Percentiles rank a stretch among this genome's conserved stretches.
phyloP scores from a whole-genome alignment of 2,888 invertebrate genomes.

The Agrenia bidenticulata region DNA sequence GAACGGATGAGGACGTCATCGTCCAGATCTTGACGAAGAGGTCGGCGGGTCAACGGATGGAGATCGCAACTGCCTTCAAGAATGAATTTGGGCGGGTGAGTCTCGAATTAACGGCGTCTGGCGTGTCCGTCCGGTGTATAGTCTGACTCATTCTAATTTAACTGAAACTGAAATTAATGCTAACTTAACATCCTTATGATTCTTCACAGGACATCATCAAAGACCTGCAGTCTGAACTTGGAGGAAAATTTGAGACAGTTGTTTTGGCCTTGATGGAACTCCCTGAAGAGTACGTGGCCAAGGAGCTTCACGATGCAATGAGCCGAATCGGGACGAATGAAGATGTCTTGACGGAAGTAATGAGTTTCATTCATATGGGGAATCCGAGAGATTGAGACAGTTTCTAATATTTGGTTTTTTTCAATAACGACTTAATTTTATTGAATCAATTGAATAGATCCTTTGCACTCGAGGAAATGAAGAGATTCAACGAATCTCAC shows the following conservation, averaged over 20 bases:
- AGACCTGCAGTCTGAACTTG: slow-evolving; percentile 71
- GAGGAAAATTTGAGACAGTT: slow-evolving; percentile 74
- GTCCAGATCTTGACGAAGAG: slow-evolving; percentile 71
- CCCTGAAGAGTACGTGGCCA: slow-evolving; percentile 59
- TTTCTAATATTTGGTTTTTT: background rate
- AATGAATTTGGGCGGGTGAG: slow-evolving; percentile 60
- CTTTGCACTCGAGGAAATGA: slow-evolving; percentile 68
- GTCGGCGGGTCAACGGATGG: slow-evolving; percentile 70
- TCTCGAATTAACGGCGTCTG: no score
- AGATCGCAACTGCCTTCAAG: slow-evolving; percentile 65
- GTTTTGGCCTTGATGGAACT: slow-evolving; percentile 70
- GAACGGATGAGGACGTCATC: slow-evolving; percentile 70
- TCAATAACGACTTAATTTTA: background rate
- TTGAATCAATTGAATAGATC: slow-evolving; percentile 51
- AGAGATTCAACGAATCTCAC: slow-evolving; percentile 66
- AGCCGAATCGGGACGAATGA: slow-evolving; percentile 55
- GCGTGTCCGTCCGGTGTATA: no score
- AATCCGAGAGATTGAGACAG: background rate
- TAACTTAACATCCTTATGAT: no score
- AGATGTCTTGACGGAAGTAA: slow-evolving; percentile 55
- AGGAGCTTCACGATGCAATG: slow-evolving; percentile 57
- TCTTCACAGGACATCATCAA: slow-evolving; percentile 64
- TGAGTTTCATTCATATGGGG: background rate
- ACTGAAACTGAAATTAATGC: no score
- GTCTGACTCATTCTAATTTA: background rate